A percentile compares a stretch with the other conserved stretches of the same genome.
Conservation (phyloP, 2,797 vertebrate species). For the Pampus argenteus region DNA sequence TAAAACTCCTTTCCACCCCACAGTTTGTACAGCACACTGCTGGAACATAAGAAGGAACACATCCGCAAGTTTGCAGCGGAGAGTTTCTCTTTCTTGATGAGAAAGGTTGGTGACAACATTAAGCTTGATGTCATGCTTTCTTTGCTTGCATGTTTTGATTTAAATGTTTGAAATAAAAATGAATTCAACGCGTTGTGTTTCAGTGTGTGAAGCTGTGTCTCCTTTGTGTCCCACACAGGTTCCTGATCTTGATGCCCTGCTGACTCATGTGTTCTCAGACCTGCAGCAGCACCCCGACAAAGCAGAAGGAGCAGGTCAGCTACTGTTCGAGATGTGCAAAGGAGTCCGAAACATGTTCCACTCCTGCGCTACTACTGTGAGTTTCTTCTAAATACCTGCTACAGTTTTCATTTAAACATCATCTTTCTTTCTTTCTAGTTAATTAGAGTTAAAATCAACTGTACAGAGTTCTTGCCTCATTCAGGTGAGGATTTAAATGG, state of each 20-base stretch:
- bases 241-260: constrained; percentile 89
- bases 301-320: constrained; percentile 90
- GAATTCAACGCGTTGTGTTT: too few species aligned
- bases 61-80: constrained; percentile 98
- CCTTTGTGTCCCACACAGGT: constrained; percentile 80
- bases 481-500: background rate
- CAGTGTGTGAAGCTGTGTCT: background rate
- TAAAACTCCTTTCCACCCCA: constrained; percentile 3
- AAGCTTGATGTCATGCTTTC: background rate
- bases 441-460: background rate
- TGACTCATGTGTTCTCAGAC: constrained; percentile 91
- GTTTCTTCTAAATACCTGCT: background rate
- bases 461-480: background rate
- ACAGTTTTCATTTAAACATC: background rate
- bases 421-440: background rate
- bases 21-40: constrained; percentile 94
- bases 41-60: constrained; percentile 95
- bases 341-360: constrained; percentile 96
- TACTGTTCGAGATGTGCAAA: constrained; percentile 97
- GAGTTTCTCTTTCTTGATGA: constrained; percentile 98
- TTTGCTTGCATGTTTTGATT: background rate
- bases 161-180: too few species aligned
- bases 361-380: constrained; percentile 90
- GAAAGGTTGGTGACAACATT: constrained; percentile 88
- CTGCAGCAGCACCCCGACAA: constrained; percentile 89